phyloP scores from a whole-genome alignment of 2,888 invertebrate species.

The Scaptomyza tumidula region DNA sequence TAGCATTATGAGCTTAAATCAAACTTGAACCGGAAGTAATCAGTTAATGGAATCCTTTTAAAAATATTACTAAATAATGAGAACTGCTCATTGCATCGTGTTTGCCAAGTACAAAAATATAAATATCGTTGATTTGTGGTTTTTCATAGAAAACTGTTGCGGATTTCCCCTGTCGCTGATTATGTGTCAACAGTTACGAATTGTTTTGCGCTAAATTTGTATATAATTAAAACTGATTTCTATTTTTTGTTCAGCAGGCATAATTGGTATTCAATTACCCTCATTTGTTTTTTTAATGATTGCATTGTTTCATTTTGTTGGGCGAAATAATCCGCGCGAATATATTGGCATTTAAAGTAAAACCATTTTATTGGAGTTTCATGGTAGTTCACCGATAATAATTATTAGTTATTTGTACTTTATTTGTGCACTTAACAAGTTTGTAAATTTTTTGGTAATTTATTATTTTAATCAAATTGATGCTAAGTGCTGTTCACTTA shows the following conservation, averaged over 20 bases:
- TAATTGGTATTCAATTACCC: conserved; percentile 12
- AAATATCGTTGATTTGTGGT: conserved; percentile 23
- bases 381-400: neutral
- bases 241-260: conserved; percentile 4
- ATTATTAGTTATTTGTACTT: neutral
- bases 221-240: conserved; percentile 30
- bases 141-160: neutral
- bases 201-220: conserved; percentile 5
- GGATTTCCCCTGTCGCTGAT: neutral
- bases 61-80: conserved; percentile 62
- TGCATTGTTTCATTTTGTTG: neutral
- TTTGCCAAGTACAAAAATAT: conserved; percentile 22
- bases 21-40: conserved; percentile 53
- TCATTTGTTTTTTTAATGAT: conserved; percentile 5
- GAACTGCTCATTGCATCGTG: conserved; percentile 10
- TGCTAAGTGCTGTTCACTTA: neutral
- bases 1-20: conserved; percentile 13
- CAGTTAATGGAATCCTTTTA: conserved; percentile 72
- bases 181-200: conserved; percentile 11
- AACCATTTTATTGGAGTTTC: neutral
- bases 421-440: neutral
- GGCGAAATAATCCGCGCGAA: neutral
- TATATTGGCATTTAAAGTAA: conserved; percentile 1
- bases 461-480: conserved; percentile 4
- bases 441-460: neutral